Percentiles rank a stretch among this genome's conserved stretches.
Conservation (phyloP, 2,797 vertebrate genomes). For the Channa striata region DNA sequence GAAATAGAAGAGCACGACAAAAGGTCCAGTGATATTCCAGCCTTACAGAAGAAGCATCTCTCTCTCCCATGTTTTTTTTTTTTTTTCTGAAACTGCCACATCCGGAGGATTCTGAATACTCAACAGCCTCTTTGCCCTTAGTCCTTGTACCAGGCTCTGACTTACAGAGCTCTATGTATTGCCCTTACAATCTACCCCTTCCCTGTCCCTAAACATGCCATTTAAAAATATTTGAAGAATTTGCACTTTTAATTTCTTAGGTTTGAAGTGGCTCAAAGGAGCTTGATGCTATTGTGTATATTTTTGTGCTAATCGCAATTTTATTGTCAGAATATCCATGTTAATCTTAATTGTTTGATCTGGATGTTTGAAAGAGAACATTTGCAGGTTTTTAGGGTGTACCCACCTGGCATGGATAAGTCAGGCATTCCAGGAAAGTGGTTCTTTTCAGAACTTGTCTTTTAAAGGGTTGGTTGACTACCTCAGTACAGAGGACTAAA, state of each 20-base stretch:
- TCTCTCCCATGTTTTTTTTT: constrained; percentile 39
- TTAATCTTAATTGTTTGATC: constrained; percentile 87
- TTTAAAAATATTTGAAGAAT: constrained; percentile 80
- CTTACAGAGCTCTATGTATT: constrained; percentile 71
- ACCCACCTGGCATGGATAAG: constrained; percentile 99
- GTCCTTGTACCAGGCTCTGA: constrained; percentile 56
- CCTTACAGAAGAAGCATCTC: constrained; percentile 91
- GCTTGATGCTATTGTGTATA: constrained; percentile 91
- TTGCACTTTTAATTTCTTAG: constrained; percentile 89
- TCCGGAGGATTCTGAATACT: constrained; percentile 73
- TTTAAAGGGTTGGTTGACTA: constrained; percentile 99
- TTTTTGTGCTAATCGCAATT: constrained; percentile 89
- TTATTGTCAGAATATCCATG: constrained; percentile 89
- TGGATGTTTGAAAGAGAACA: constrained; percentile 87
- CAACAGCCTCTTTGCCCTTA: constrained; percentile 65
- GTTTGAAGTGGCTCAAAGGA: constrained; percentile 91
- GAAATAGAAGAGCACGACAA: constrained; percentile 87
- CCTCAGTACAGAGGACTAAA: constrained; percentile 99
- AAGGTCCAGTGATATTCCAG: constrained; percentile 97
- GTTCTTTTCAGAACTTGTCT: constrained; percentile 99
- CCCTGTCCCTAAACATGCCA: constrained; percentile 83
- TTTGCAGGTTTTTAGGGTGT: constrained; percentile 98
- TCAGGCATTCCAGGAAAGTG: constrained; percentile 99
- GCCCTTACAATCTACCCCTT: constrained; percentile 84
- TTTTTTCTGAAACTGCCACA: constrained; percentile 72